A percentile compares a stretch with the other conserved stretches of the same genome.
phyloP scores from a whole-genome alignment of 2,797 vertebrate genomes.

The Alfaro cultratus region DNA sequence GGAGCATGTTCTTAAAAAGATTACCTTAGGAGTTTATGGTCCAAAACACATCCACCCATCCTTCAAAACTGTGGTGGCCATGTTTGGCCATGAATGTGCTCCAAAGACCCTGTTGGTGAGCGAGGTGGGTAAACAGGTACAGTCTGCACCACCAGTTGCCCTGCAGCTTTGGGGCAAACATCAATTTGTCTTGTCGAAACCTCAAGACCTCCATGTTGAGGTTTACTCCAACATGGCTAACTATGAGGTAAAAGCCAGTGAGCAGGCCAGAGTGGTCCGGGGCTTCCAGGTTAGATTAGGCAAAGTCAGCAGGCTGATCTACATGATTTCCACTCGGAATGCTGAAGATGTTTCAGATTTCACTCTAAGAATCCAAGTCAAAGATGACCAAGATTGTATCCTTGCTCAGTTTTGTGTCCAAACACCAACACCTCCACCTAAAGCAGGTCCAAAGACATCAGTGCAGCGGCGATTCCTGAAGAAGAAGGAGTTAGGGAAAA shows the following conservation, averaged over 20 bases:
- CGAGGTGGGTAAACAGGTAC: slow-evolving; percentile 85
- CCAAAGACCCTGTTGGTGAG: slow-evolving; percentile 92
- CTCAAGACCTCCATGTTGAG: slow-evolving; percentile 90
- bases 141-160: slow-evolving; percentile 83
- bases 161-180: slow-evolving; percentile 97
- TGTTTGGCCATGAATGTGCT: slow-evolving; percentile 94
- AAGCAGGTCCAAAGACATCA: slow-evolving; percentile 83
- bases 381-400: slow-evolving; percentile 88
- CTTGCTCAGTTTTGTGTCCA: slow-evolving; percentile 95
- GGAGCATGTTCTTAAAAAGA: slow-evolving; percentile 92
- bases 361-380: slow-evolving; percentile 91
- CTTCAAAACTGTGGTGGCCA: slow-evolving; percentile 93
- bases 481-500: slow-evolving; percentile 94
- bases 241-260: slow-evolving; percentile 86
- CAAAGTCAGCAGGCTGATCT: slow-evolving; percentile 91
- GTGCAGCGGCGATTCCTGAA: slow-evolving; percentile 93
- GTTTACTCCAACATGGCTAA: slow-evolving; percentile 96
- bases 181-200: slow-evolving; percentile 88
- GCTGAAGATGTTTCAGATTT: slow-evolving; percentile 89
- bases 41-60: slow-evolving; percentile 97
- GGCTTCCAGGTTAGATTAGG: slow-evolving; percentile 97
- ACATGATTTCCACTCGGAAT: slow-evolving; percentile 86
- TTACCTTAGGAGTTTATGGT: slow-evolving; percentile 93
- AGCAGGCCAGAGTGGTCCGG: slow-evolving; percentile 86
- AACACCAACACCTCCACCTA: slow-evolving; percentile 90